These are phyloP conservation scores for Halocynthia roretzi DNA, from an alignment of 23 tunicate genomes.

Conservation along the genomic window DNA sequence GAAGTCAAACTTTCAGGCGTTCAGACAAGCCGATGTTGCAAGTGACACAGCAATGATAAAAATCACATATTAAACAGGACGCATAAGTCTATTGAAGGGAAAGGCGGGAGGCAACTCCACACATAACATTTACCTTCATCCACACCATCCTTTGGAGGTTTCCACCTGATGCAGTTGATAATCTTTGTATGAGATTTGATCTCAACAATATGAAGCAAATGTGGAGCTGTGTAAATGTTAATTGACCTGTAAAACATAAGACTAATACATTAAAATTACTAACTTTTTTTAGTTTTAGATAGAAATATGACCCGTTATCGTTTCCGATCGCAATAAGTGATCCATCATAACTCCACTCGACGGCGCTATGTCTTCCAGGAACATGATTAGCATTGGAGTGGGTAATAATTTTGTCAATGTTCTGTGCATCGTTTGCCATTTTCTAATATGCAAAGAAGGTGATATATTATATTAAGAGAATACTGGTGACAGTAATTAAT, in stretches of 20 bases:
- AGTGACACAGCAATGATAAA: too few relatives aligned
- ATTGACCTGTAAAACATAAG: conserved; percentile 33
- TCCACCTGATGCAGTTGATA: conserved; percentile 76
- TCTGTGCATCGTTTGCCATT: conserved; percentile 26
- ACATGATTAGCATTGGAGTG: conserved; percentile 5
- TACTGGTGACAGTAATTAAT: not conserved
- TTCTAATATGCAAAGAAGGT: conserved; percentile 14
- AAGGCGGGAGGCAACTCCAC: too few relatives aligned
- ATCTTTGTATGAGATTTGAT: conserved; percentile 59
- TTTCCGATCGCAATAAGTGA: conserved; percentile 61
- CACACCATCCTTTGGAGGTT: not conserved
- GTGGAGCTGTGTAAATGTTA: conserved; percentile 49
- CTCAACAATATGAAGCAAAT: conserved; percentile 31
- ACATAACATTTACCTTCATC: too few relatives aligned
- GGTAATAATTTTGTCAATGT: conserved; percentile 37
- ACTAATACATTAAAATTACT: not conserved
- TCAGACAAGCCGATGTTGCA: too few relatives aligned
- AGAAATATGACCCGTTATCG: conserved; percentile 50
- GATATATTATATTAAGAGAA: not conserved
- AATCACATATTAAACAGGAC: too few relatives aligned
- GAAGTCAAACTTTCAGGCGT: too few relatives aligned
- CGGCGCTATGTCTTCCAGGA: conserved; percentile 45
- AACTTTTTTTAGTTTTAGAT: not conserved
- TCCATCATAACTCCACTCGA: conserved; percentile 53
- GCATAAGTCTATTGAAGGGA: too few relatives aligned